Evolutionary conservation across 2,113 vertebrate species (phyloP), one percentile per base, ranked within the genome.

Genomic region (Menura novaehollandiae): DNA sequence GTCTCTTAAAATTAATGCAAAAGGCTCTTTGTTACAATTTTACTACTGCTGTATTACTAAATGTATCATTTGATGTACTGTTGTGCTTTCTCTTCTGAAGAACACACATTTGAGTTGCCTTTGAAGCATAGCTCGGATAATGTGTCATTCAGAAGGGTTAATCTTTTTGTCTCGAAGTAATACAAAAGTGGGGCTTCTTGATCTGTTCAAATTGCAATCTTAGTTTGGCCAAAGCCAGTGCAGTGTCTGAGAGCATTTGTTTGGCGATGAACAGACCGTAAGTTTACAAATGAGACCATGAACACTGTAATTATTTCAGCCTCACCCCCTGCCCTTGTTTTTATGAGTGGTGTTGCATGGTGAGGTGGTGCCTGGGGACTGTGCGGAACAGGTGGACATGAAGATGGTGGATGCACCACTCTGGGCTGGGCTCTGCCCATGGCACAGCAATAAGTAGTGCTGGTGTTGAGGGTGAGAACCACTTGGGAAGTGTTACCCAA

Each of bases 401-500:
- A 66, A 55, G 35, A 4, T 35, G 47, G 35, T 19, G 39, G 28
- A 4, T 3, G 9, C 32, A 11, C 3, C 37, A 4, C 24, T 24
- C 43, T 41, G 46, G 37, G 32, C 67, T 69, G 79, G 13, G 46
- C 4, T 35, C 53, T 72, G 62, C 60, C 22, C 15, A 11, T 10
- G 24, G 13, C 37, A 23, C 81, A 47, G 66, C 21, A 14, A 49
- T n/a, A 0, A 0, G 1, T 23, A 16, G 23, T 10, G 0, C 27
- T 1, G 3, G 6, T 49, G 15, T 1, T 56, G 51, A 33, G 28
- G 23, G 43, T 27, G 30, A 4, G 44, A n/a, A 4, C 27, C 7
- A 3, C 59, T 46, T 43, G 16, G 33, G 32, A 64, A 18, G 13
- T 7, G 47, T 43, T 58, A 15, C 1, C 2, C 5, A 10, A 41